phyloP scores from a whole-genome alignment of 2,113 vertebrate species.

The Lycocorax pyrrhopterus region DNA sequence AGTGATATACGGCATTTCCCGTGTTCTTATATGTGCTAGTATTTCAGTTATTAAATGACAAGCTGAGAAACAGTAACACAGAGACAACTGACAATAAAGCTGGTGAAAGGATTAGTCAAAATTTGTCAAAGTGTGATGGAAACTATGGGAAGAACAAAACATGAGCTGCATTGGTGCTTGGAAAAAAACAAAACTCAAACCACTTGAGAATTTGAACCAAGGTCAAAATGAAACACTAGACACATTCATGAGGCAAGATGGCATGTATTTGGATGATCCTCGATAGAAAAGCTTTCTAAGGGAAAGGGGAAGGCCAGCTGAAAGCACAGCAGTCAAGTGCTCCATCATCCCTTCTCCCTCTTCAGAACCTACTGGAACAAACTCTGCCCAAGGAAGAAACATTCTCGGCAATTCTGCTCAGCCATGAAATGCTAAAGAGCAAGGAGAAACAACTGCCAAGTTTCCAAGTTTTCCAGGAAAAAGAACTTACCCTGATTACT shows the following conservation, averaged over 20 bases:
- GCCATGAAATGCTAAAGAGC: not conserved
- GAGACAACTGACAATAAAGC: conserved; percentile 8
- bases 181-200: not conserved
- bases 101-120: conserved; percentile 14
- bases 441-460: not conserved
- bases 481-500: not conserved
- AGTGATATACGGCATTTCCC: conserved; percentile 31
- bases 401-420: not conserved
- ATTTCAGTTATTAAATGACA: conserved; percentile 46
- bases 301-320: not conserved
- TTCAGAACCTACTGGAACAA: not conserved
- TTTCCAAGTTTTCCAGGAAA: not conserved
- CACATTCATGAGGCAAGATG: not conserved
- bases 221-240: conserved; percentile 29
- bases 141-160: conserved; percentile 27
- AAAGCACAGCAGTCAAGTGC: not conserved
- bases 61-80: conserved; percentile 9
- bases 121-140: conserved; percentile 19
- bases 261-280: not conserved
- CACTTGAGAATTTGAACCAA: conserved; percentile 14
- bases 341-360: not conserved
- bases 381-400: not conserved
- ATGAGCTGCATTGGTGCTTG: not conserved
- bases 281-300: not conserved
- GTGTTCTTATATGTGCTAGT: conserved; percentile 15